These are phyloP conservation scores for Drosophila antonietae DNA, from an alignment of 2,888 invertebrate genomes.

Conservation along the genomic window DNA sequence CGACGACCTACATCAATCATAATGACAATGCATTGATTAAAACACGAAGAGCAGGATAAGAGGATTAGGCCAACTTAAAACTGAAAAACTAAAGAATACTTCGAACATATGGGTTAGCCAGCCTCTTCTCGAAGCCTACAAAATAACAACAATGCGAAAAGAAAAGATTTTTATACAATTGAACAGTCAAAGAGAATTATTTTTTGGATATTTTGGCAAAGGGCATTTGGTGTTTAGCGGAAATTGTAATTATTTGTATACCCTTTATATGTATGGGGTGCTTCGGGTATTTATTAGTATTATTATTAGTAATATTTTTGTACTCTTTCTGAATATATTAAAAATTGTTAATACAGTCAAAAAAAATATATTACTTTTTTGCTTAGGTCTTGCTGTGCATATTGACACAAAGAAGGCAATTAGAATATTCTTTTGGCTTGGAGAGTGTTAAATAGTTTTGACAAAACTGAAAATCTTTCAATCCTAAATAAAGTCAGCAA, in stretches of 20 bases:
- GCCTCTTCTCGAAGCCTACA: constrained; percentile 2
- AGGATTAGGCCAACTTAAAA: constrained; percentile 38
- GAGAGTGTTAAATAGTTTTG: not conserved
- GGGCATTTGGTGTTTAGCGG: not conserved
- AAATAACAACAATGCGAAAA: not conserved
- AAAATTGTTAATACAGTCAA: too few species aligned
- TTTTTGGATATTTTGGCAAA: not conserved
- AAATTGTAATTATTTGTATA: not conserved
- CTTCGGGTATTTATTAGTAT: too few species aligned
- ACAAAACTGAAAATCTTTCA: not conserved
- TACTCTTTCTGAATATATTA: too few species aligned
- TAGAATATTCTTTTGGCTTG: not conserved
- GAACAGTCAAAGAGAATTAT: not conserved
- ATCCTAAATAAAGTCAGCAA: too few species aligned
- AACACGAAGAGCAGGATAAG: constrained; percentile 55
- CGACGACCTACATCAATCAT: constrained; percentile 58
- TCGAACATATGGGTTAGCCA: not conserved
- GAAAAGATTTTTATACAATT: constrained; percentile 10
- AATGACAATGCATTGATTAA: constrained; percentile 62
- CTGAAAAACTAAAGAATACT: not conserved
- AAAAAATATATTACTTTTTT: not conserved
- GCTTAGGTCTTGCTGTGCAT: too few species aligned
- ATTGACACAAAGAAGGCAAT: too few species aligned
- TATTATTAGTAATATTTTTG: too few species aligned
- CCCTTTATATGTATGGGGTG: too few species aligned